A percentile compares a stretch with the other conserved stretches of the same genome.
phyloP scores from a whole-genome alignment of 2,888 invertebrate genomes.

The Stenoptilia bipunctidactyla region DNA sequence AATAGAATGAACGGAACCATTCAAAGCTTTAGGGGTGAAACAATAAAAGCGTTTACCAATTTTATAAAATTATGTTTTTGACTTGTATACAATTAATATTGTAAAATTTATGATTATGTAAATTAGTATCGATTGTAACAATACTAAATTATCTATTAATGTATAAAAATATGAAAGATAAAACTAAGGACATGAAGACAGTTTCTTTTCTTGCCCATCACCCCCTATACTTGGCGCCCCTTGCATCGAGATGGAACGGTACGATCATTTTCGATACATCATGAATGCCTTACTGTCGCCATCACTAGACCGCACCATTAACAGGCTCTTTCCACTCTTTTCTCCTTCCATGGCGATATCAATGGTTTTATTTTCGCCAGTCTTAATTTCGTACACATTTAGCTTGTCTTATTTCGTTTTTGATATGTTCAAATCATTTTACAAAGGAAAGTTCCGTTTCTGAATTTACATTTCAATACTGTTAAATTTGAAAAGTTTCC shows the following conservation, averaged over 20 bases:
- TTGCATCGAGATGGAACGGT: slow-evolving; percentile 64
- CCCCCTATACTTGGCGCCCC: slow-evolving; percentile 53
- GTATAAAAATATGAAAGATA: slow-evolving; percentile 63
- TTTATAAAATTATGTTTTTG: slow-evolving; percentile 68
- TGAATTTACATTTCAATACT: too few relatives aligned
- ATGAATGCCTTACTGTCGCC: slow-evolving; percentile 68
- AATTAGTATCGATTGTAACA: slow-evolving; percentile 59
- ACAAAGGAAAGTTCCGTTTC: slow-evolving; percentile 45
- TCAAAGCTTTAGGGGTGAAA: slow-evolving; percentile 63
- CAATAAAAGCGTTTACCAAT: slow-evolving; percentile 61
- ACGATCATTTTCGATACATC: slow-evolving; percentile 66
- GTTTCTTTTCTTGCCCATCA: slow-evolving; percentile 51
- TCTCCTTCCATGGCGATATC: slow-evolving; percentile 39
- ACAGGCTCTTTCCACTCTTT: slow-evolving; percentile 54
- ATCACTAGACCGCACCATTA: slow-evolving; percentile 62
- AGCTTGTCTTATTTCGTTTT: slow-evolving; percentile 51
- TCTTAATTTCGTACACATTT: slow-evolving; percentile 33
- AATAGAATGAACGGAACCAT: slow-evolving; percentile 60
- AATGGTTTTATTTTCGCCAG: slow-evolving; percentile 21
- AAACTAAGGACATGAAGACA: slow-evolving; percentile 47
- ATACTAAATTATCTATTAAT: slow-evolving; percentile 60
- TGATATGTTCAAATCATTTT: slow-evolving; percentile 30
- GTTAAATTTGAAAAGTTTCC: too few relatives aligned
- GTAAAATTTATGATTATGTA: slow-evolving; percentile 58
- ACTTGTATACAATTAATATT: slow-evolving; percentile 65